Base-by-base conservation (phyloP, 2,888 invertebrate genomes). In the Chaetogeoica ovagalla region DNA sequence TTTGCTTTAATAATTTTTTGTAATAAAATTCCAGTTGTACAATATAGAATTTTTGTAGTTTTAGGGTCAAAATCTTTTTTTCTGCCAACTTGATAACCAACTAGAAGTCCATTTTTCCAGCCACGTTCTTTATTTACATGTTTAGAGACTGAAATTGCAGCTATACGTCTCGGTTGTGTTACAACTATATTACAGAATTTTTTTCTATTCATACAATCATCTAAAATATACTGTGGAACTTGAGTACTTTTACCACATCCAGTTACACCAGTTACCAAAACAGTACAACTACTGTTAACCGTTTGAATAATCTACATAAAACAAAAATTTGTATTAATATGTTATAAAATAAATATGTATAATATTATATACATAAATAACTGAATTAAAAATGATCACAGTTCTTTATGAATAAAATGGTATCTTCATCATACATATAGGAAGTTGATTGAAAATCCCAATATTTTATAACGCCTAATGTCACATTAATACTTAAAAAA, bases 171-270 rank as follows among this genome's bases (percentile, higher is more conserved):
- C 0, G 98, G 98, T 85, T 98, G 97, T 0, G 98, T 98, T 0
- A 97, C 95, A 65, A 94, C 88, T 83, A 98, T 95, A 86, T 95
- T 96, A 85, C 96, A 96, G 71, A 90, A 89, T 77, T 88, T 87
- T 39, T 89, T 89, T 43, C 89, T 88, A 69, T 89, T 87, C 77
- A 89, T 90, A 83, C 90, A 90, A 83, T 92, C 89, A 84, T 97
- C 95, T n/a, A 97, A 87, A 83, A 98, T 94, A 87, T 92, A 96
- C 86, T 97, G 97, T 0, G 97, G 96, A 0, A 95, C 94, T 87
- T 94, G 94, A 0, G 94, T 95, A 0, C 96, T 95, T 87, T 95
- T 95, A 23, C 98, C 98, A 86, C 97, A 97, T 0, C 98, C 98
- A 0, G 98, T 98, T 0, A 93, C 92, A 0, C 98, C 98, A 87